Base-by-base conservation (phyloP, 2,113 vertebrate species). In the Etheostoma spectabile region DNA sequence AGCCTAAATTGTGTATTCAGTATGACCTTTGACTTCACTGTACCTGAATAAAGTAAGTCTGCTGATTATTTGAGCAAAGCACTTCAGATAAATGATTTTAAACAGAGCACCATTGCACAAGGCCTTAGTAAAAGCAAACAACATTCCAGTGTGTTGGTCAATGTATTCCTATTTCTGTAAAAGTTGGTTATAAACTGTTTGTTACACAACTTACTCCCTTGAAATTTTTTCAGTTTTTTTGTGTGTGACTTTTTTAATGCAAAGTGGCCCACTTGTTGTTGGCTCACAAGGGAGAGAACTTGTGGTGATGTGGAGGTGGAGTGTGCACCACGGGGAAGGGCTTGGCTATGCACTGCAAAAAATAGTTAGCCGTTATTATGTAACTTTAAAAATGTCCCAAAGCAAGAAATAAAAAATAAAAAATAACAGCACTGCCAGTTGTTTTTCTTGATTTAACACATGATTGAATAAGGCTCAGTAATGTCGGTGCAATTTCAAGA, bases 321-420 rank as follows among this genome's bases (percentile, higher is more conserved):
- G 35, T 60, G 15, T 14, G 18, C 49, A 33, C 30, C 46, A 10
- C 10, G 10, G 46, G 18, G 27, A 35, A 56, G 62, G 69, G 56
- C 13, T 21, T 42, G 24, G 19, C 24, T 75, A 6, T 1, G 13
- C 83, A 85, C 90, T 89, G 81, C 48, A 91, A 91, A 88, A 85
- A 76, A 45, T 10, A 16, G 4, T 13, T 6, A 42, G 7, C 48
- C 16, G 21, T 65, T 33, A 55, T 21, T 21, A 6, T 45, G 15
- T 42, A 46, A 15, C 11, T 48, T 27, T 5, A 6, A 8, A 68
- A 30, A 24, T 8, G 4, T 38, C 5, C 18, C 10, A 59, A 79
- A 69, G 3, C 14, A 63, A 62, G 0, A 8, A 42, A 19, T 21
- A 69, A 35, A 21, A 21, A 33, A 57, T 8, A 48, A n/a, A 68